Percentiles rank a stretch among this genome's conserved stretches.
Conservation (phyloP, 2,113 vertebrate genomes). For the Alligator sinensis region DNA sequence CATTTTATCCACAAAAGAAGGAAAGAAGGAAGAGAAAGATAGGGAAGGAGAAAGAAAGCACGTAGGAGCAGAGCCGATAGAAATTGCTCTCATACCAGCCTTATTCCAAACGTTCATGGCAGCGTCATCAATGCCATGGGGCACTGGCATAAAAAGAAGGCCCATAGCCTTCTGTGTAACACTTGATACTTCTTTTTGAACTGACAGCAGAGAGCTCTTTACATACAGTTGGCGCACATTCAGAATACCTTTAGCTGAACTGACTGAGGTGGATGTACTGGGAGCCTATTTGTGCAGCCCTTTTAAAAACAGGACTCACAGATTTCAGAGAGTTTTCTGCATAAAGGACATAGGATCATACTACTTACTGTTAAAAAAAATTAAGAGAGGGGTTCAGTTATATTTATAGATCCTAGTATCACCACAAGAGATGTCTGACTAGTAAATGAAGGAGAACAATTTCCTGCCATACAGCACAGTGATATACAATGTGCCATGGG, state of each 20-base stretch:
- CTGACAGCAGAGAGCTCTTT: neutral
- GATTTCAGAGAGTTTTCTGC: neutral
- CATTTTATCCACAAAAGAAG: neutral
- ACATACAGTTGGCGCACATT: neutral
- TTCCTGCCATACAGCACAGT: neutral
- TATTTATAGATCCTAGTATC: neutral
- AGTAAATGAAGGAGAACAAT: neutral
- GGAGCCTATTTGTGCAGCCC: neutral
- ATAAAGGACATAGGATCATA: neutral
- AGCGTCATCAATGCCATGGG: neutral
- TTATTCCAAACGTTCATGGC: neutral
- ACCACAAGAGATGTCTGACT: neutral
- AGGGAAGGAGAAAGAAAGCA: neutral
- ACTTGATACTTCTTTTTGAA: neutral
- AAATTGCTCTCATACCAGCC: neutral
- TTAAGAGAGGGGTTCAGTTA: neutral
- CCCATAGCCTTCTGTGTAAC: neutral
- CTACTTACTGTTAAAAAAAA: neutral
- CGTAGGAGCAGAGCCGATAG: neutral
- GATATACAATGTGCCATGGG: neutral
- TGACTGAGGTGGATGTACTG: neutral
- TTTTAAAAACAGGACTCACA: neutral
- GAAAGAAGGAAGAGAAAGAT: neutral
- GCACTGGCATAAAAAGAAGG: constrained; percentile 8
- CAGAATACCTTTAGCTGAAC: neutral